Evolutionary conservation across 2,888 invertebrate genomes (phyloP), one percentile per base, ranked within the genome.

Genomic region (Dilophus febrilis): DNA sequence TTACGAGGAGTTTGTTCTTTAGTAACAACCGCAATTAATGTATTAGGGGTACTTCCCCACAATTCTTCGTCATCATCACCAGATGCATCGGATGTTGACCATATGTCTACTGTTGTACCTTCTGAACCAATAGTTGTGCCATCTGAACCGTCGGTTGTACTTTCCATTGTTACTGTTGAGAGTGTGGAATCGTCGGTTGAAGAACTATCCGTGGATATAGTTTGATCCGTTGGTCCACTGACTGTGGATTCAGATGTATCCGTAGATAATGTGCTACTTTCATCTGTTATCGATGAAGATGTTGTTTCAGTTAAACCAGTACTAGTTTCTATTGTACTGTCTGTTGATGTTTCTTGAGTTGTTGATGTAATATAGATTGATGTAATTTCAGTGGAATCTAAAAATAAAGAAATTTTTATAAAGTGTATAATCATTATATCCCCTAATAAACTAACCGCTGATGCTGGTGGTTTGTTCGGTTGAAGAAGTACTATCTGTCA

Each of bases 41-140:
- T 63, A 41, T 71, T 68, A 1, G 71, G 58, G 0, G 71, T 64
- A 46, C 68, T 69, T n/a, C 60, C 64, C 63, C 69, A 71, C 3
- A 64, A 53, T 14, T 68, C 69, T 10, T 46, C 47, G 4, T 49
- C 49, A 11, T 45, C 48, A n/a, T 52, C 53, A 14, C 22, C 28
- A 12, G 28, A 17, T 11, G 26, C 39, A 35, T 42, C 41, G 3
- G 54, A 51, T 17, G 58, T 50, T 29, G 57, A 54, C 62, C 61
- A 62, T 40, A 60, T 58, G 47, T 60, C 61, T 26, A 47, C 47
- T 4, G 60, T 57, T 2, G 53, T 54, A 8, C 47, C 48, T 29
- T 53, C 53, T n/a, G n/a, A n/a, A n/a, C n/a, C n/a, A n/a, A n/a
- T n/a, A n/a, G n/a, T n/a, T n/a, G n/a, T n/a, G n/a, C n/a, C n/a